Base-by-base conservation (phyloP, 2,888 invertebrate genomes). In the Anticlea derivata region DNA sequence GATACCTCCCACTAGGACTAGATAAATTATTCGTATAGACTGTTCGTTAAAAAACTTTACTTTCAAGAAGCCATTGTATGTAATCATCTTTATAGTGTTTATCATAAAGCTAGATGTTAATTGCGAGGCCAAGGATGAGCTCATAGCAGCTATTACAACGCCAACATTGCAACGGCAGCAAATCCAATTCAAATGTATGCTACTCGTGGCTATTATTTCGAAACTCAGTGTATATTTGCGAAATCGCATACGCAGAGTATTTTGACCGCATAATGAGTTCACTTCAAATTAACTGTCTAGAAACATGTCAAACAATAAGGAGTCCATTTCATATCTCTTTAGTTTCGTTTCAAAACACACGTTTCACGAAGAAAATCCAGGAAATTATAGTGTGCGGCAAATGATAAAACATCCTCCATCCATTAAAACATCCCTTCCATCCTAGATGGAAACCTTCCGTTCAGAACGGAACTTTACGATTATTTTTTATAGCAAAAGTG, bases 61-160 rank as follows among this genome's bases (percentile, higher is more conserved):
- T 13, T 5, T 33, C 13, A 41, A 31, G 23, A 12, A 44, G 20
- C 29, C 30, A 35, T 46, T 46, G 41, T 47, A 12, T 47, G 11
- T 13, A 22, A 24, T 17, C 34, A 40, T 35, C 34, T 40, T 30
- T 20, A 26, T 10, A 30, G 11, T 46, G 40, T 35, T 46, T 24
- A 45, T 52, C 20, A 29, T 50, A 34, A 43, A 30, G 31, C 12
- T 43, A 41, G 34, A 50, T 46, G 46, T 31, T 41, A 45, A 40
- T 57, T 44, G 26, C 45, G 49, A 46, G 54, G 54, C 54, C 54
- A 54, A 54, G 48, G 54, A 50, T 51, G 41, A 35, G 33, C 46
- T 52, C 31, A 37, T 35, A 40, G 44, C 48, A 48, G 44, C 48
- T 34, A 44, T 40, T 53, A 31, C 44, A 44, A 39, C 24, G 38